Evolutionary conservation across 2,888 invertebrate genomes (phyloP), one percentile per base, ranked within the genome.

Genomic region (Chaitophorus viminalis): DNA sequence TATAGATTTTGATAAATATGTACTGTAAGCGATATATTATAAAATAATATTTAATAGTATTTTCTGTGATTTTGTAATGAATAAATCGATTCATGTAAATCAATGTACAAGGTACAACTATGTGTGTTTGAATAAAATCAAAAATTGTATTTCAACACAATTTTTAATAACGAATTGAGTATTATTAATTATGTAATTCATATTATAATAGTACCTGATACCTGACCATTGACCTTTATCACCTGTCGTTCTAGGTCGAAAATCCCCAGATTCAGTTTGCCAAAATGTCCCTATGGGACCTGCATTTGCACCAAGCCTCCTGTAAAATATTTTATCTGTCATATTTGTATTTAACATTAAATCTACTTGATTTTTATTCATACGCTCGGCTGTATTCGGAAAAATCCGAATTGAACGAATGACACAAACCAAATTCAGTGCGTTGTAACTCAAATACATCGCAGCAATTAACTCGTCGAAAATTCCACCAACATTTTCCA

Each of bases 361-460:
- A 21, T 5, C 21, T 54, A 54, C 3, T 21, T 54, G 21, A 29
- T 29, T 68, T 68, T 14, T n/a, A 1, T 68, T 85, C 85, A 82
- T 83, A 90, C 90, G 68, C 79, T 70, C 89, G 89, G 54, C 89
- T 90, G 25, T 89, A 84, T 85, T 90, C 90, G 9, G 90, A 90
- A 31, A 89, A 89, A 82, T 91, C 91, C 4, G 92, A 92, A 90
- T 93, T 93, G 90, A 93, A 93, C 0, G 92, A 90, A 89, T 92
- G 91, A 89, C 93, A 93, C 54, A 91, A 90, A 0, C 93, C 93
- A 83, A 90, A 91, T 89, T 93, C 92, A 0, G 92, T 92, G 84
- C 91, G 91, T 89, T 93, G 93, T 33, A 91, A 87, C 72, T 92
- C 90, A 88, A 93, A 92, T 31, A 91, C 90, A 2, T 91, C 91